Evolutionary conservation across 1,140 invertebrate species (phyloP).

Genomic region (Nebria ingens): DNA sequence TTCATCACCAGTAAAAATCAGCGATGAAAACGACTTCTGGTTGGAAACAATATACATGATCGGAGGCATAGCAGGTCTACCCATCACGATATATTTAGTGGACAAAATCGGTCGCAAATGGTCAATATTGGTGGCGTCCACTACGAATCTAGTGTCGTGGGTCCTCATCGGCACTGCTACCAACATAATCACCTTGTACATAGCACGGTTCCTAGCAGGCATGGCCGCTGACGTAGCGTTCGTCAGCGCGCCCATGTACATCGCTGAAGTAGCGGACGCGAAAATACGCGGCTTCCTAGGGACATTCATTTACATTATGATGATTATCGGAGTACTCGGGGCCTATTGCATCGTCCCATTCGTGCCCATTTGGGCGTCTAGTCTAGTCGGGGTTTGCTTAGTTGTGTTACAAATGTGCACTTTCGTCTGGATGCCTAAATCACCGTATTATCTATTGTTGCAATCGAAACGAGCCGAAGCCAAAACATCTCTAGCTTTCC

Average conservation of each 20-base stretch:
- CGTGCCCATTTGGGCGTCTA: constrained; percentile 18
- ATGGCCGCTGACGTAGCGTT: constrained; percentile 28
- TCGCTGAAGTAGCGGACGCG: constrained; percentile 28
- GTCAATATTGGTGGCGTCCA: constrained; percentile 42
- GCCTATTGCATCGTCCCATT: constrained; percentile 25
- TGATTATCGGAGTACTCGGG: constrained; percentile 25
- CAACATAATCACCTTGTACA: constrained; percentile 35
- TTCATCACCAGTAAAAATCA: constrained; percentile 27
- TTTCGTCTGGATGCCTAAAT: constrained; percentile 26
- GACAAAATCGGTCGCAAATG: constrained; percentile 53
- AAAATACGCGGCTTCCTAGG: constrained; percentile 25
- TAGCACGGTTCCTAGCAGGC: constrained; percentile 35
- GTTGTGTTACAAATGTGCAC: constrained; percentile 20
- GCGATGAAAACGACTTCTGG: constrained; percentile 42
- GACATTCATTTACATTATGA: constrained; percentile 24
- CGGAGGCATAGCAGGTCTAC: constrained; percentile 48
- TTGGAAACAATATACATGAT: constrained; percentile 49
- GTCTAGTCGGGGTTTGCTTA: constrained; percentile 22
- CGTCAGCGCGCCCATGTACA: constrained; percentile 28
- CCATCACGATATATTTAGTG: constrained; percentile 40
- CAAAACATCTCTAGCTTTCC: constrained; percentile 36
- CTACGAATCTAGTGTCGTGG: constrained; percentile 53
- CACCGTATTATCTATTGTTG: constrained; percentile 25
- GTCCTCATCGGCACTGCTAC: constrained; percentile 39
- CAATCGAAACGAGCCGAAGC: constrained; percentile 38